Percentiles rank a stretch among this genome's conserved stretches.
These are phyloP conservation scores for Odontothrips loti DNA, from an alignment of 2,888 invertebrate species.

Conservation along the genomic window DNA sequence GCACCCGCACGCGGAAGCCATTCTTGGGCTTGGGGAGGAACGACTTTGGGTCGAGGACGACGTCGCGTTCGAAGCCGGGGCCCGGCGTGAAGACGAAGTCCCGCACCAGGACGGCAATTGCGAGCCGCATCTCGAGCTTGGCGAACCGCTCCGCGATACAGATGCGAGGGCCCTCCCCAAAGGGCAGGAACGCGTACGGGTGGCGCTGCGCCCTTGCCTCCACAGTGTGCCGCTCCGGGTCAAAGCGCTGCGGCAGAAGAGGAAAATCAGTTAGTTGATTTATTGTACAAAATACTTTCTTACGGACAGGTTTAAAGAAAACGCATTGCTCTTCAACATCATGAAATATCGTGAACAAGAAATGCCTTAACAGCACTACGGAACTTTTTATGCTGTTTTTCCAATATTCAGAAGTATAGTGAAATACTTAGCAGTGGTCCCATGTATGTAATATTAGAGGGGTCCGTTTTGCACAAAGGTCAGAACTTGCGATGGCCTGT, in stretches of 20 bases:
- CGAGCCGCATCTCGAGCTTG: neutral
- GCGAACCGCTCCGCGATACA: conserved; percentile 40
- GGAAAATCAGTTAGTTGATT: too few relatives aligned
- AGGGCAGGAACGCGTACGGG: conserved; percentile 43
- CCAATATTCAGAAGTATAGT: too few relatives aligned
- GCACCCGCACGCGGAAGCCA: neutral
- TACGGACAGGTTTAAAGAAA: too few relatives aligned
- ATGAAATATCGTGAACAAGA: too few relatives aligned
- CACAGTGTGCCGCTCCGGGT: neutral
- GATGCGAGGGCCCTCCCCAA: conserved; percentile 47
- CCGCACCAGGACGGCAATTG: neutral
- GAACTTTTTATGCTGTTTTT: too few relatives aligned
- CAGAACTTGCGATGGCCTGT: too few relatives aligned
- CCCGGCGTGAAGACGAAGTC: neutral
- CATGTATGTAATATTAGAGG: too few relatives aligned
- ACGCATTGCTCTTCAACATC: too few relatives aligned
- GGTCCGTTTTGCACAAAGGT: too few relatives aligned
- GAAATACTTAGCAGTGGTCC: too few relatives aligned
- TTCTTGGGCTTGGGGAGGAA: neutral
- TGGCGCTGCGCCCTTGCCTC: neutral
- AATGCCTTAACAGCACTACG: too few relatives aligned
- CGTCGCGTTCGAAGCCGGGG: neutral
- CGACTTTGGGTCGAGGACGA: neutral
- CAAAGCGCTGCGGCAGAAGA: neutral
- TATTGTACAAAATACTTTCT: too few relatives aligned